These are phyloP conservation scores for Ciconia boyciana DNA, from an alignment of 2,113 vertebrate genomes.

Conservation along the genomic window DNA sequence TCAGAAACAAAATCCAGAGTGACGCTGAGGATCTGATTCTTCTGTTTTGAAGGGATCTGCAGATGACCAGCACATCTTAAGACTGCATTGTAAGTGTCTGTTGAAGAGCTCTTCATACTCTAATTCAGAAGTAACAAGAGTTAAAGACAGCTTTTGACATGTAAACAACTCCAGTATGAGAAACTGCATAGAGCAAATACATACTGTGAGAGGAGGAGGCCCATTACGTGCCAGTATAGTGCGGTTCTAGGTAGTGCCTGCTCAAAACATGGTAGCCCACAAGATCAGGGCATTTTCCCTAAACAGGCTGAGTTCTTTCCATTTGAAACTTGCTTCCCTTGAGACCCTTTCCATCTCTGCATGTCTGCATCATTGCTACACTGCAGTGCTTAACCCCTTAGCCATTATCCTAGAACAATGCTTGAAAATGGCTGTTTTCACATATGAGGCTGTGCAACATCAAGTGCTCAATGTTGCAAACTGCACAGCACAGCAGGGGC, in stretches of 20 bases:
- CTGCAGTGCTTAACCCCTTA: background rate
- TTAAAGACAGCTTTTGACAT: background rate
- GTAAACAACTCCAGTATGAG: background rate
- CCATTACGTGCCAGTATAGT: accelerated
- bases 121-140: background rate
- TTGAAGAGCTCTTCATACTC: background rate
- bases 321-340: background rate
- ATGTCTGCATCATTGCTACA: background rate
- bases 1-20: background rate
- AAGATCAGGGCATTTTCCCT: background rate
- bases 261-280: background rate
- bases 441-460: background rate
- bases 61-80: background rate
- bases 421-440: background rate
- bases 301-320: background rate
- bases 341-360: background rate
- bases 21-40: background rate
- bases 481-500: background rate
- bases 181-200: background rate
- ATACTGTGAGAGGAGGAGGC: background rate
- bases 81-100: background rate
- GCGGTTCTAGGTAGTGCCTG: background rate
- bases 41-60: background rate
- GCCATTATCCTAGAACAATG: background rate
- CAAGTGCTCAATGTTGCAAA: background rate